Evolutionary conservation across 1,140 invertebrate genomes (phyloP).

Genomic region (Pachypsylla venusta): DNA sequence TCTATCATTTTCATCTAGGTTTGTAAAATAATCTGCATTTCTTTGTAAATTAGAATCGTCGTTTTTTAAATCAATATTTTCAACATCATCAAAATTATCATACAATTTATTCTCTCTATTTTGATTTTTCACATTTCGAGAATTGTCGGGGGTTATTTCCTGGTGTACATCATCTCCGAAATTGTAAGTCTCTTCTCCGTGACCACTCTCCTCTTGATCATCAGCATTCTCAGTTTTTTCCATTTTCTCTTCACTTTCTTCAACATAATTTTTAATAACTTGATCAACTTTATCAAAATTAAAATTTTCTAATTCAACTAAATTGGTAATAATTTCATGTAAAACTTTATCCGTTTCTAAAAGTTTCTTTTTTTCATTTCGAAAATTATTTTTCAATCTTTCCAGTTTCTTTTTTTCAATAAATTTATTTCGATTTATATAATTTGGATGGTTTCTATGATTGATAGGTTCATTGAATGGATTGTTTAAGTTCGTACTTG

Average conservation of each 20-base stretch:
- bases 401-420: neutral
- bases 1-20: neutral
- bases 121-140: neutral
- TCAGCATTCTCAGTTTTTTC: neutral
- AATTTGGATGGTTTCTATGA: neutral
- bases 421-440: neutral
- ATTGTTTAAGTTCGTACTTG: neutral
- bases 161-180: neutral
- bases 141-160: neutral
- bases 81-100: neutral
- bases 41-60: neutral
- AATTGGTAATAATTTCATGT: neutral
- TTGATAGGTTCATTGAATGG: neutral
- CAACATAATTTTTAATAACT: neutral
- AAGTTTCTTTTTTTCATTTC: neutral
- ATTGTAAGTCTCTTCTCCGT: neutral
- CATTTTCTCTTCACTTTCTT: neutral
- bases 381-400: neutral
- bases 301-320: neutral
- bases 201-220: neutral
- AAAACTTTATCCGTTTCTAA: neutral
- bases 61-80: neutral
- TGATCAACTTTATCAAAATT: neutral
- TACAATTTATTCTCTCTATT: neutral
- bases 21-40: neutral